Conservation (phyloP, 2,797 vertebrate species). For the Sebastes wilsoni region DNA sequence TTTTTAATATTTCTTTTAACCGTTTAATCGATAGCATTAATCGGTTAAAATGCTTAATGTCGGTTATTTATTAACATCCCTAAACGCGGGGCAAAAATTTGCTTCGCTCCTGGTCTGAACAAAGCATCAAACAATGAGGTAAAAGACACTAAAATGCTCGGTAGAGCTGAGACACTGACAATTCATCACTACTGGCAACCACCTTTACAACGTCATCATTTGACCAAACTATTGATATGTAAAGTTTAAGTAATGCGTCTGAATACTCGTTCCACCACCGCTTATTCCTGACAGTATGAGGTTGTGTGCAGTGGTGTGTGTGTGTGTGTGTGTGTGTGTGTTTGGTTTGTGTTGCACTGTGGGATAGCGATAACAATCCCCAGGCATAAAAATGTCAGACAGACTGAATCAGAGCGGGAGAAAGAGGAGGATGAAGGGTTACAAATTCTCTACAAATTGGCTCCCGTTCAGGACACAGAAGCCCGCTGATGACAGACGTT, state of each 20-base stretch:
- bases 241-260: neutral
- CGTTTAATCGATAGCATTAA: too few species aligned
- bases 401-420: conserved; percentile 40
- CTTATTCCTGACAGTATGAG: neutral
- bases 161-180: neutral
- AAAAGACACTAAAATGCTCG: too few species aligned
- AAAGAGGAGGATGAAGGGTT: conserved; percentile 37
- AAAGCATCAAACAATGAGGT: too few species aligned
- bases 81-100: fast-evolving
- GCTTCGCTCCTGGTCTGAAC: too few species aligned
- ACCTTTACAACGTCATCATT: neutral
- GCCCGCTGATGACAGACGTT: conserved; percentile 47
- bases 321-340: conserved; percentile 1
- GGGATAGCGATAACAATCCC: conserved; percentile 45
- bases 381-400: conserved; percentile 56
- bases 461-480: conserved; percentile 58
- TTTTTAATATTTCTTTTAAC: too few species aligned
- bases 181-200: neutral
- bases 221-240: neutral
- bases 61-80: too few species aligned
- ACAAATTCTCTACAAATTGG: conserved; percentile 74
- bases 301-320: neutral
- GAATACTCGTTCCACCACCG: neutral
- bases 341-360: conserved; percentile 17
- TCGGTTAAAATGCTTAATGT: too few species aligned